phyloP scores from a whole-genome alignment of 2,113 vertebrate species.

The Heliornis fulica region DNA sequence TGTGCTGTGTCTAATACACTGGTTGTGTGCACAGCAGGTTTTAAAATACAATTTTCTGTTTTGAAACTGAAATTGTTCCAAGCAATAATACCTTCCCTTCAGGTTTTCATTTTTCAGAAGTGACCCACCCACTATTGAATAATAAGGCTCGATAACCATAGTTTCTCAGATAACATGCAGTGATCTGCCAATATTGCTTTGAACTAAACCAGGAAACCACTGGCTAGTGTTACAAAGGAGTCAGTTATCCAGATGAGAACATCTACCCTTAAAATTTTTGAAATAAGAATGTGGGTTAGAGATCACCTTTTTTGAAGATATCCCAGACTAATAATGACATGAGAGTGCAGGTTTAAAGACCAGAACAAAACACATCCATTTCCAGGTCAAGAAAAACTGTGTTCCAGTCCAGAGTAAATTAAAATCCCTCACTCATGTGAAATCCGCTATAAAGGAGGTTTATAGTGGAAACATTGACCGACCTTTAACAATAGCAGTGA shows the following conservation, averaged over 20 bases:
- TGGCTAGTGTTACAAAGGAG: neutral
- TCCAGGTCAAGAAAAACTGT: neutral
- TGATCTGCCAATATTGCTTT: neutral
- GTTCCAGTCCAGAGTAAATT: neutral
- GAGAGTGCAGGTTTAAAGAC: neutral
- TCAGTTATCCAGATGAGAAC: neutral
- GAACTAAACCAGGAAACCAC: neutral
- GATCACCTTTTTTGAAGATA: neutral
- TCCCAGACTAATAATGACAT: neutral
- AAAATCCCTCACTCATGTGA: neutral
- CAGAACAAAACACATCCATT: neutral
- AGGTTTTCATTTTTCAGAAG: slow-evolving; percentile 10
- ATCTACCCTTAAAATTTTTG: neutral
- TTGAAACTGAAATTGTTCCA: neutral
- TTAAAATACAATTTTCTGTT: slow-evolving; percentile 16
- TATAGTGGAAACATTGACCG: slow-evolving; percentile 60
- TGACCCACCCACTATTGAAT: slow-evolving; percentile 16
- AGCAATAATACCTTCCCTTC: slow-evolving; percentile 18
- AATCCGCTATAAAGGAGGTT: neutral
- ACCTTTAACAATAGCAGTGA: neutral
- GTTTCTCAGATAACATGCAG: neutral
- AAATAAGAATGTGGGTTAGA: neutral
- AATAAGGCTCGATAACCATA: slow-evolving; percentile 7
- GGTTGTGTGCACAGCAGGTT: neutral
- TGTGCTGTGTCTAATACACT: neutral